Percentiles rank a stretch among this genome's conserved stretches.
These are phyloP conservation scores for Aphaenogaster floridana DNA, from an alignment of 1,140 invertebrate species.

Conservation along the genomic window DNA sequence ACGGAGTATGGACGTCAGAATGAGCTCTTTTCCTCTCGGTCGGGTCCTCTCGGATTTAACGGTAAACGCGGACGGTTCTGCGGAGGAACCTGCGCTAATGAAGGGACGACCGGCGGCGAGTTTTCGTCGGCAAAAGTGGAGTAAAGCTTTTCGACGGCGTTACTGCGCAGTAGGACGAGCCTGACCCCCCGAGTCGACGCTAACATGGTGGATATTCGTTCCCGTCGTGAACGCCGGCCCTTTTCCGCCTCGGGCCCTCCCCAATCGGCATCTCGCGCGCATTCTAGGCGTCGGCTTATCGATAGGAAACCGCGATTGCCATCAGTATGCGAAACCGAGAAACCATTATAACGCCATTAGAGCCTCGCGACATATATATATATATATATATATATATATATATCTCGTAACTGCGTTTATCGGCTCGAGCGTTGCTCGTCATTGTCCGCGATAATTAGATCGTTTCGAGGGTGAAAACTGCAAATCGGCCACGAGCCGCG, in stretches of 20 bases:
- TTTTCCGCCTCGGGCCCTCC: conserved; percentile 33
- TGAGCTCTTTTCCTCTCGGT: not conserved
- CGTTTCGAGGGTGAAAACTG: conserved; percentile 1
- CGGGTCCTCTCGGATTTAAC: not conserved
- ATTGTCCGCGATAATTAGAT: conserved; percentile 23
- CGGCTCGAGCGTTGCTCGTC: not conserved
- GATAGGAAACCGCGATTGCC: not conserved
- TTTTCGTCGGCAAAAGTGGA: conserved; percentile 37
- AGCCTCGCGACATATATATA: not conserved
- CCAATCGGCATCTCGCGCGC: not conserved
- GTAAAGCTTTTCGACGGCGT: conserved; percentile 50
- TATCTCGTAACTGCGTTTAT: not conserved
- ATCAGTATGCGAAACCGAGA: not conserved
- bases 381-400: not conserved
- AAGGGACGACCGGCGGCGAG: not conserved
- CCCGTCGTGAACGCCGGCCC: conserved; percentile 58
- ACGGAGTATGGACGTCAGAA: not conserved
- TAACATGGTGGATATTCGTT: conserved; percentile 70
- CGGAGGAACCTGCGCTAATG: not conserved
- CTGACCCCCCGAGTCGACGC: conserved; percentile 56
- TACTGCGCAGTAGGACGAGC: conserved; percentile 70
- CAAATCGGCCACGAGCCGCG: not conserved
- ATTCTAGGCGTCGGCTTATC: not conserved
- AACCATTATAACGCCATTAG: conserved; percentile 4
- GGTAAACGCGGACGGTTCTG: not conserved